Base-by-base conservation (phyloP, 2,797 vertebrate genomes). In the Poeciliopsis gracilis region DNA sequence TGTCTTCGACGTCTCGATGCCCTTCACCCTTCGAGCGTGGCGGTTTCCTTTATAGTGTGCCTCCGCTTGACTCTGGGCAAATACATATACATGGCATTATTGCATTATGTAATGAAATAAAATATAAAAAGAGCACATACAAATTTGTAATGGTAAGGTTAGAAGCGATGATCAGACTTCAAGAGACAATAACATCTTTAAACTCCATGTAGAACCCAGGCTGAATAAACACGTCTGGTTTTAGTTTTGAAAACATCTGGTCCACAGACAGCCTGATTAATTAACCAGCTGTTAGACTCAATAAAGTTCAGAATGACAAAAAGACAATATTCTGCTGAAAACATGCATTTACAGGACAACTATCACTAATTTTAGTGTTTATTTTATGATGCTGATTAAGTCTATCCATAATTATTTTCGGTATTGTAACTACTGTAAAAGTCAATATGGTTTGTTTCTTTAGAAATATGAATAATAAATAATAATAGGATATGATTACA, bases 21-120 rank as follows among this genome's bases (percentile, higher is more conserved):
- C 97, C 87, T 97, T 97, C 82, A 97, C 94, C 86, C 96, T 92
- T 55, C 97, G 95, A 75, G 97, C 97, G 0, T 97, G 97, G 41
- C 97, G 95, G 83, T 97, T 97, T 46, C 97, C 97, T 91, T 97
- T 97, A 84, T 97, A 97, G 92, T 97, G 97, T 2, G 97, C 96
- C 89, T 97, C 97, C 23, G 97, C 97, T 88, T 97, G 97, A 90
- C 94, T 97, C 97, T 97, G 92, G 12, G 18, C 72, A 78, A 77
- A 77, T 57, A 79, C 84, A 78, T 38, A 82, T 1, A 75, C 2
- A 38, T 30, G 9, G 61, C 16, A 80, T 10, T 18, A 69, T 70
- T 10, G 30, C 20, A 33, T 59, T 0, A 53, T 47, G 45, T 16
- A 63, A 36, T 38, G 23, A 7, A 63, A 20, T 63, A 10, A 23